These are phyloP conservation scores for Elephantulus edwardii DNA, from an alignment of 2,113 vertebrate genomes.

Conservation along the genomic window DNA sequence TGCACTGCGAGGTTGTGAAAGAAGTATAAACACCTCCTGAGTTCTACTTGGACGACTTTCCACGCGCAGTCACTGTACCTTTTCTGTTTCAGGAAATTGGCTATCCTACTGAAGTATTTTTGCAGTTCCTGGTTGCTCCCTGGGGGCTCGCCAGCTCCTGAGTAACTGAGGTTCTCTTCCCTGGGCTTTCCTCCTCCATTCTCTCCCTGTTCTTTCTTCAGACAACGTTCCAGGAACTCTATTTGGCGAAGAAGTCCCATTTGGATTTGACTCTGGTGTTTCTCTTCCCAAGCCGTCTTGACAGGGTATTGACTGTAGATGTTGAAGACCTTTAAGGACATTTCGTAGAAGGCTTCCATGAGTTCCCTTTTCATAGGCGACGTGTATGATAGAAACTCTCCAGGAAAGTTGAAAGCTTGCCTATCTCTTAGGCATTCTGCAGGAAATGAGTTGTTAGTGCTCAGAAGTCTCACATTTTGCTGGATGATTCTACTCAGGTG, in stretches of 20 bases:
- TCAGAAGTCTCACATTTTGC: slow-evolving; percentile 56
- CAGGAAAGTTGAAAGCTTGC: slow-evolving; percentile 74
- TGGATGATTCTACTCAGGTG: slow-evolving; percentile 51
- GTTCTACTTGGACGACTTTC: slow-evolving; percentile 71
- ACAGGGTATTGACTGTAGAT: slow-evolving; percentile 69
- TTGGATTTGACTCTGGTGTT: slow-evolving; percentile 57
- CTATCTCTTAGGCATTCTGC: slow-evolving; percentile 62
- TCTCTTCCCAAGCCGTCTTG: slow-evolving; percentile 30
- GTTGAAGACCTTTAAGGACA: slow-evolving; percentile 67
- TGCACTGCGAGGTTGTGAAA: slow-evolving; percentile 22
- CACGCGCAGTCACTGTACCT: slow-evolving; percentile 80
- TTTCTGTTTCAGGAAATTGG: slow-evolving; percentile 73
- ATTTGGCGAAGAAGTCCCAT: slow-evolving; percentile 67
- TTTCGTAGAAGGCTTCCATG: slow-evolving; percentile 42
- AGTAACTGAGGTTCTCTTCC: not conserved
- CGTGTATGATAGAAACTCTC: slow-evolving; percentile 28
- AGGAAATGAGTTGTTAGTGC: slow-evolving; percentile 60
- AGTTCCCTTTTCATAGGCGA: slow-evolving; percentile 11
- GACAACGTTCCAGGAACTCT: slow-evolving; percentile 62
- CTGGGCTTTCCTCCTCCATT: not conserved
- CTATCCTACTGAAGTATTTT: slow-evolving; percentile 80
- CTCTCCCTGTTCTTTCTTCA: slow-evolving; percentile 59
- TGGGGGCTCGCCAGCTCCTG: not conserved
- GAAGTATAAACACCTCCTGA: slow-evolving; percentile 68
- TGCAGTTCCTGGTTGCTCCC: slow-evolving; percentile 41